Percentiles rank a stretch among this genome's conserved stretches.
Conservation (phyloP, 1,140 invertebrate species). For the Augochlora pura region DNA sequence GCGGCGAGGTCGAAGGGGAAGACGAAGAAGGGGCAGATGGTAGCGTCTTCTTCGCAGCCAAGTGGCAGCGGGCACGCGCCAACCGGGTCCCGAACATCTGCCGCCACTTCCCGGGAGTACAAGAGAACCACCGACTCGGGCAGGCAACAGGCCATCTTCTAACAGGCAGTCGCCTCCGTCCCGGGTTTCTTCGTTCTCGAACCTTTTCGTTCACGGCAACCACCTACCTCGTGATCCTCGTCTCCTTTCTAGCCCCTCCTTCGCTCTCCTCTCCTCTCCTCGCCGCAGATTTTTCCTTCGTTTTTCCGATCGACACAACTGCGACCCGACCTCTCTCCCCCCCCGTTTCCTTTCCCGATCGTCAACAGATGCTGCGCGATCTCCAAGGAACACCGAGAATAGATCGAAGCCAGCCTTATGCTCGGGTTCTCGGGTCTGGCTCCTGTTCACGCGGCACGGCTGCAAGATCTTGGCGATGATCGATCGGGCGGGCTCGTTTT, state of each 20-base stretch:
- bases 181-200: slow-evolving; percentile 11
- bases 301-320: not conserved
- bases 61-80: slow-evolving; percentile 78
- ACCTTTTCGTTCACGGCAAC: slow-evolving; percentile 41
- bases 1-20: slow-evolving; percentile 46
- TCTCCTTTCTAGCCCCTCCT: no score
- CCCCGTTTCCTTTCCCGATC: not conserved
- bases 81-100: slow-evolving; percentile 73
- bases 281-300: not conserved
- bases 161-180: slow-evolving; percentile 42
- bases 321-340: slow-evolving; percentile 6
- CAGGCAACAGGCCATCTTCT: slow-evolving; percentile 61
- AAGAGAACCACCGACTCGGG: slow-evolving; percentile 65
- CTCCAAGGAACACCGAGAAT: not conserved
- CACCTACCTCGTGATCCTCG: slow-evolving; percentile 9
- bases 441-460: not conserved
- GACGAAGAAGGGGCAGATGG: slow-evolving; percentile 75
- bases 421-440: not conserved
- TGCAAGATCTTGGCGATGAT: not conserved
- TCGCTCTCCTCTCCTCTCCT: no score
- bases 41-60: slow-evolving; percentile 77
- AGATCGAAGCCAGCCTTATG: not conserved
- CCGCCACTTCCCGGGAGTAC: slow-evolving; percentile 68
- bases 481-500: not conserved
- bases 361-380: slow-evolving; percentile 36